Percentiles rank a stretch among this genome's conserved stretches.
Evolutionary conservation across 2,113 vertebrate species (phyloP).

Genomic region (Ictidomys tridecemlineatus): DNA sequence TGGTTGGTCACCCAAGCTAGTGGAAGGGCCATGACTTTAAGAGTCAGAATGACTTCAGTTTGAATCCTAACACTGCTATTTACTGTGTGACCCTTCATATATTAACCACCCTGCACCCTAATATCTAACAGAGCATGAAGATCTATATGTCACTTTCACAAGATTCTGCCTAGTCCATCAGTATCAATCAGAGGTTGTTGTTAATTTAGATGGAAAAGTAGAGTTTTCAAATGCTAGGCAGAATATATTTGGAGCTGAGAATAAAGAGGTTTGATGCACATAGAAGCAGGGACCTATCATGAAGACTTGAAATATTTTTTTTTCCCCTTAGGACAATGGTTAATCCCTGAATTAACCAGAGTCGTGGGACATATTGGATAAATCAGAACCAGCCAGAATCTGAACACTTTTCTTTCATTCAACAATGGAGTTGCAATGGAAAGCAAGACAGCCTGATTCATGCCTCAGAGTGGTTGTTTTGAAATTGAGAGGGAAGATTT

Average conservation of each 20-base stretch:
- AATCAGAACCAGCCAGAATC: constrained; percentile 66
- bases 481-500: background rate
- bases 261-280: background rate
- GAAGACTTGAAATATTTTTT: background rate
- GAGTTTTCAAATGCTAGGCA: background rate
- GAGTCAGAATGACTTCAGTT: background rate
- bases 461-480: background rate
- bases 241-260: background rate
- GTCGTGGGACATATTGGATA: constrained; percentile 36
- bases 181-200: background rate
- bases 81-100: background rate
- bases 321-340: background rate
- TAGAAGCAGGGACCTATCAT: background rate
- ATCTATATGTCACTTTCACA: background rate
- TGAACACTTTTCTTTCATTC: background rate
- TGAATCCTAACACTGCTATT: background rate
- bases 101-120: background rate
- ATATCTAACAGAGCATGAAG: background rate
- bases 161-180: background rate
- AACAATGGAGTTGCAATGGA: background rate
- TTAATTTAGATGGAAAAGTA: background rate
- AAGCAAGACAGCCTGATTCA: constrained; percentile 23
- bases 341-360: constrained; percentile 30
- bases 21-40: background rate
- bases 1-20: background rate